A percentile compares a stretch with the other conserved stretches of the same genome.
These are phyloP conservation scores for Diarsia mendica DNA, from an alignment of 2,888 invertebrate genomes.

Conservation along the genomic window DNA sequence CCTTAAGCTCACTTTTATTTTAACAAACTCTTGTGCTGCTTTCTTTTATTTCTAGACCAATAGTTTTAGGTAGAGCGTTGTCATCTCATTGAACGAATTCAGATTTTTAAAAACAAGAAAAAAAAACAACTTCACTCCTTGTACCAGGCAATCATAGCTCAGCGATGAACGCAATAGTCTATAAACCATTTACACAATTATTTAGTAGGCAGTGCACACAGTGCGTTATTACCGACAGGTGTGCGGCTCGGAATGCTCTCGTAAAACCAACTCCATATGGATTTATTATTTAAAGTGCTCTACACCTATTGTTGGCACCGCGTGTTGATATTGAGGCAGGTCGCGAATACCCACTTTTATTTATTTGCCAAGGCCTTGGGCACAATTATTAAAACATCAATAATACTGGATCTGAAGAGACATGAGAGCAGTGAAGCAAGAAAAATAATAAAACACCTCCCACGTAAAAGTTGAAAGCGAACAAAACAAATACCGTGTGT, in stretches of 20 bases:
- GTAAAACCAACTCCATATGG: conserved; percentile 84
- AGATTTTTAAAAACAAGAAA: background rate
- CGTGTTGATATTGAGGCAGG: conserved; percentile 77
- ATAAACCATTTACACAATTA: conserved; percentile 48
- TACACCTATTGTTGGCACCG: conserved; percentile 77
- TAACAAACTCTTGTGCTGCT: background rate
- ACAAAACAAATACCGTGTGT: conserved; percentile 33
- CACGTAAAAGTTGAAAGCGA: conserved; percentile 15
- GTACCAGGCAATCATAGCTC: conserved; percentile 12
- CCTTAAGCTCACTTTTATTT: background rate
- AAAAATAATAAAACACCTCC: conserved; percentile 31
- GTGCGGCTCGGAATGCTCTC: conserved; percentile 79
- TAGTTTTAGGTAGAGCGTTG: background rate
- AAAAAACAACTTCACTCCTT: background rate
- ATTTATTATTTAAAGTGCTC: conserved; percentile 85
- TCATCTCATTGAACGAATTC: background rate
- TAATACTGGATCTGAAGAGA: conserved; percentile 9
- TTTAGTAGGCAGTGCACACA: conserved; percentile 60
- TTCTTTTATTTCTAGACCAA: background rate
- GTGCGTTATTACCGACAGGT: conserved; percentile 79
- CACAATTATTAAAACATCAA: conserved; percentile 34
- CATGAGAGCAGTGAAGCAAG: conserved; percentile 9
- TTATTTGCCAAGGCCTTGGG: conserved; percentile 45
- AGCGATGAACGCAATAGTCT: conserved; percentile 34
- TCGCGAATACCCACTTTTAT: conserved; percentile 57